Percentiles rank a stretch among this genome's conserved stretches.
These are phyloP conservation scores for Nothocercus nigrocapillus DNA, from an alignment of 2,113 vertebrate genomes.

Conservation along the genomic window DNA sequence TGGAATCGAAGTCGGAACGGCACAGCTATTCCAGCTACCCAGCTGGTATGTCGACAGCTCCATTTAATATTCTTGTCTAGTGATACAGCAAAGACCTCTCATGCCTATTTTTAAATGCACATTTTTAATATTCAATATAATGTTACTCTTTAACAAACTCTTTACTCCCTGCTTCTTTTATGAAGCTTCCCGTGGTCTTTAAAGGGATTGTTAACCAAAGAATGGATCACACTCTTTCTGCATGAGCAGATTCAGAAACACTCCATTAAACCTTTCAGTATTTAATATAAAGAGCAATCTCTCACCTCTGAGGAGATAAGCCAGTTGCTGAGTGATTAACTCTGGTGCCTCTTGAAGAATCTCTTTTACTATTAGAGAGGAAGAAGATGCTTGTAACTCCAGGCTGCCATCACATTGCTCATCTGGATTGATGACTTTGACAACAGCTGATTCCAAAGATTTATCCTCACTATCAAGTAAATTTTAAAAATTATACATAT, in stretches of 20 bases:
- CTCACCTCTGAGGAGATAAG: slow-evolving; percentile 95
- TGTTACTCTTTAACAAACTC: slow-evolving; percentile 86
- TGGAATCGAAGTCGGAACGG: slow-evolving; percentile 43
- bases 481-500: slow-evolving; percentile 29
- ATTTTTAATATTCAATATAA: slow-evolving; percentile 84
- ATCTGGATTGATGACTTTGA: slow-evolving; percentile 87
- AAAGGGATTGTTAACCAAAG: slow-evolving; percentile 93
- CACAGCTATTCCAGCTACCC: slow-evolving; percentile 58
- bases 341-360: slow-evolving; percentile 92
- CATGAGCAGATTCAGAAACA: slow-evolving; percentile 85
- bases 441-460: slow-evolving; percentile 85
- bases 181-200: slow-evolving; percentile 85
- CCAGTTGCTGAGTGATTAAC: slow-evolving; percentile 88
- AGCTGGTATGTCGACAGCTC: slow-evolving; percentile 54
- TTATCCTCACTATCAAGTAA: slow-evolving; percentile 83
- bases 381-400: slow-evolving; percentile 75
- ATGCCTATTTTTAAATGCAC: slow-evolving; percentile 82
- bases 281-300: slow-evolving; percentile 78
- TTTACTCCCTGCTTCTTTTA: slow-evolving; percentile 87
- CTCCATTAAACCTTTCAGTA: slow-evolving; percentile 89
- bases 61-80: slow-evolving; percentile 76
- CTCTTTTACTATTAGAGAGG: slow-evolving; percentile 86
- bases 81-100: slow-evolving; percentile 68
- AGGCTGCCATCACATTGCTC: slow-evolving; percentile 76
- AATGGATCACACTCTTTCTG: slow-evolving; percentile 88